Conservation (phyloP, 2,113 vertebrate genomes). For the Heterocephalus glaber region DNA sequence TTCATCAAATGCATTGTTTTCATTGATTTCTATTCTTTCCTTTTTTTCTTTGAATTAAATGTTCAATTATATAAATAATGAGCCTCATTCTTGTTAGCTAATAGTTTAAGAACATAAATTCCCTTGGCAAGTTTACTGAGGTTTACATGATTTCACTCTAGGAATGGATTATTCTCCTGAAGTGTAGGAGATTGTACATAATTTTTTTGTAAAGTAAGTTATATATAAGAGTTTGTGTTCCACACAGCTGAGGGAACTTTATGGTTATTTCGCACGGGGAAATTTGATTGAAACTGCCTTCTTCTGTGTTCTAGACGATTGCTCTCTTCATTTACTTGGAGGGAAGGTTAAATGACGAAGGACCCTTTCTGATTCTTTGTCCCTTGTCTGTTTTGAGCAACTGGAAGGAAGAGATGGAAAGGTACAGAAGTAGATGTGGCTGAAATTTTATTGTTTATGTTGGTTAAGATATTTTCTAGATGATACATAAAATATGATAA, state of each 20-base stretch:
- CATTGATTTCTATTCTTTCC: neutral
- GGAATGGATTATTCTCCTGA: neutral
- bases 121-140: neutral
- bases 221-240: neutral
- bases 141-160: neutral
- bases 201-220: neutral
- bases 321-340: conserved; percentile 89
- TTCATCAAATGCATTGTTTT: neutral
- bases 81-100: neutral
- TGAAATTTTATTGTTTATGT: neutral
- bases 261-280: neutral
- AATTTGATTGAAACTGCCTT: conserved; percentile 10
- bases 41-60: neutral
- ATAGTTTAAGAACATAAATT: neutral
- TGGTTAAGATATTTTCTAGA: neutral
- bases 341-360: conserved; percentile 84
- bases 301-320: conserved; percentile 88
- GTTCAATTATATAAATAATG: neutral
- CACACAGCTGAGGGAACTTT: neutral
- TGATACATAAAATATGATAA: neutral
- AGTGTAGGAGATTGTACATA: neutral
- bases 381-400: conserved; percentile 93
- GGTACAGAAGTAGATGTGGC: conserved; percentile 78
- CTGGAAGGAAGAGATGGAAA: conserved; percentile 92
- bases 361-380: conserved; percentile 92